phyloP scores from a whole-genome alignment of 2,888 invertebrate species.

The Adelphocoris suturalis region DNA sequence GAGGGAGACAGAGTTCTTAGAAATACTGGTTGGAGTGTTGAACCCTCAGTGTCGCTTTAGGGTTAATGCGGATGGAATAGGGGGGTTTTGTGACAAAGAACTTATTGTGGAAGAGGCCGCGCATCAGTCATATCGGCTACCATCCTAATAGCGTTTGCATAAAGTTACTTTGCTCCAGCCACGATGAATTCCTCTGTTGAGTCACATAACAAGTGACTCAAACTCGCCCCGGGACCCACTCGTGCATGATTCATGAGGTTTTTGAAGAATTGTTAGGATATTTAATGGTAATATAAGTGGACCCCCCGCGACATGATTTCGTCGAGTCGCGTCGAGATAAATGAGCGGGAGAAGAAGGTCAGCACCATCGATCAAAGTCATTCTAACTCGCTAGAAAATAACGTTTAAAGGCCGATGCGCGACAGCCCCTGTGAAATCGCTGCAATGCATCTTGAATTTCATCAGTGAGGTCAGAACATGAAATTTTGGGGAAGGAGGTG shows the following conservation, averaged over 20 bases:
- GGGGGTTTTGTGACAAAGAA: no score
- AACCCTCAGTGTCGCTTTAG: no score
- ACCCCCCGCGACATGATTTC: constrained; percentile 30
- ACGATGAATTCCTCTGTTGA: neutral
- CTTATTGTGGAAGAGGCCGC: no score
- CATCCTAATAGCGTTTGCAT: neutral
- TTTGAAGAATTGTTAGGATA: constrained; percentile 27
- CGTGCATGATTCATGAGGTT: constrained; percentile 20
- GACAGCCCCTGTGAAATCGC: neutral
- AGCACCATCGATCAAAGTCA: constrained; percentile 52
- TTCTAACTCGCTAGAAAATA: constrained; percentile 15
- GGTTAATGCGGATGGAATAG: no score
- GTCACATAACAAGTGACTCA: neutral
- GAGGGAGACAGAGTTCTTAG: no score
- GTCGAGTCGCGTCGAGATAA: constrained; percentile 17
- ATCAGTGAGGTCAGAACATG: neutral
- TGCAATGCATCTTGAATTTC: constrained; percentile 29
- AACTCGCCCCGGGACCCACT: neutral
- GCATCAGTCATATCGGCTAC: neutral
- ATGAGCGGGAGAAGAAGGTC: constrained; percentile 33
- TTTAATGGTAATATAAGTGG: constrained; percentile 39
- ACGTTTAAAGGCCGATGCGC: constrained; percentile 12
- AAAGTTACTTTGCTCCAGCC: neutral
- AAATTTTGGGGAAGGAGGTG: neutral
- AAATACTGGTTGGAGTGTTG: no score